phyloP scores from a whole-genome alignment of 2,797 vertebrate species.

The Takifugu rubripes region DNA sequence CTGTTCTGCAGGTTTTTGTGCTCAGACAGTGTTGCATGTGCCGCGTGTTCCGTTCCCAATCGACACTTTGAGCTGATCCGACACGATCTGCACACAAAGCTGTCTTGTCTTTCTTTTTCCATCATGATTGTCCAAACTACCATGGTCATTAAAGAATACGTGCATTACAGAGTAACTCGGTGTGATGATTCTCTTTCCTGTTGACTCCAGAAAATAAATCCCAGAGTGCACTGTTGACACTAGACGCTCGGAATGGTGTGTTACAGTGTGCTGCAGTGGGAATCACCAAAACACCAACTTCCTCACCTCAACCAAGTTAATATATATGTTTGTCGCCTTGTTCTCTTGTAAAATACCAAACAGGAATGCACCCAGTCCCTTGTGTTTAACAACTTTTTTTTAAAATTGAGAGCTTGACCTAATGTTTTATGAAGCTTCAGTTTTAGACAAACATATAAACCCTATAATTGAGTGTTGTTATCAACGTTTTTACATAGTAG shows the following conservation, averaged over 20 bases:
- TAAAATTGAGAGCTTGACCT: too few relatives aligned
- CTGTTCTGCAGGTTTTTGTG: constrained; percentile 46
- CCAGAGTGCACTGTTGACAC: neutral
- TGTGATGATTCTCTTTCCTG: constrained; percentile 5
- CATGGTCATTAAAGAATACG: constrained; percentile 68
- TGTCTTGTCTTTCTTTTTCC: constrained; percentile 62
- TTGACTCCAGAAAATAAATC: neutral
- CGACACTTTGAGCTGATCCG: constrained; percentile 76
- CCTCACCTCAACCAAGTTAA: too few relatives aligned
- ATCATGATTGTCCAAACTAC: constrained; percentile 56
- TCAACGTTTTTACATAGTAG: too few relatives aligned
- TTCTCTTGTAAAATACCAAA: too few relatives aligned
- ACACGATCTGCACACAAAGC: constrained; percentile 56
- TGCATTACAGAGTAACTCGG: constrained; percentile 25
- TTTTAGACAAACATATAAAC: too few relatives aligned
- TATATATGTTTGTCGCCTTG: too few relatives aligned
- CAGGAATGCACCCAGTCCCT: too few relatives aligned
- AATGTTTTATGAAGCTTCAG: too few relatives aligned
- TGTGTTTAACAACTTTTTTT: too few relatives aligned
- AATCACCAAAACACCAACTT: neutral
- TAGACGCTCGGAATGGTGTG: neutral
- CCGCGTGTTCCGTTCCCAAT: constrained; percentile 59
- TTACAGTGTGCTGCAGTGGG: neutral
- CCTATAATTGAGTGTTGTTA: too few relatives aligned
- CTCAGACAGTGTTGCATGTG: constrained; percentile 66